Evolutionary conservation across 2,113 vertebrate species (phyloP).

Genomic region (Cottus gobio): DNA sequence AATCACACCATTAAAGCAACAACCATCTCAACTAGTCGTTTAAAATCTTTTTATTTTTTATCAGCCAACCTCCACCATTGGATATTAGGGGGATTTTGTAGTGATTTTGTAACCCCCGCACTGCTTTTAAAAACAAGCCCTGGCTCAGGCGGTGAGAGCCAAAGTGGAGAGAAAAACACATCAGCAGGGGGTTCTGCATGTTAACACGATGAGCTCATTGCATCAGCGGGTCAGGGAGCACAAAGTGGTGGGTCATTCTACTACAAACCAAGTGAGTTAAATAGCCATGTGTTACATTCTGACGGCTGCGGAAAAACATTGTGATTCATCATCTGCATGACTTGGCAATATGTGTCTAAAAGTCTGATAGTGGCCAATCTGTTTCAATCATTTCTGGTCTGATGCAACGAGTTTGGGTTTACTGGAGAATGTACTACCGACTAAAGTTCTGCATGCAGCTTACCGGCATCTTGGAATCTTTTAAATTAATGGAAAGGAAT

Average conservation of each 20-base stretch:
- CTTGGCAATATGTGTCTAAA: background rate
- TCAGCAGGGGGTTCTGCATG: constrained; percentile 49
- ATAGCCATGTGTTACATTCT: background rate
- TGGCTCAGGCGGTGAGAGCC: constrained; percentile 44
- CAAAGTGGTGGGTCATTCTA: constrained; percentile 29
- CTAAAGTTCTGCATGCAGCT: background rate
- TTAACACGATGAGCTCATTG: constrained; percentile 55
- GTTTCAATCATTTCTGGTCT: background rate
- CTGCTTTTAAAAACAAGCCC: constrained; percentile 63
- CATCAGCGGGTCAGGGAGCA: constrained; percentile 29
- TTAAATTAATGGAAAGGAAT: background rate
- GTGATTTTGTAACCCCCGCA: constrained; percentile 48
- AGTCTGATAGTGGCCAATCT: too few species aligned
- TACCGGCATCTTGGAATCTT: background rate
- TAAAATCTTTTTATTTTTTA: background rate
- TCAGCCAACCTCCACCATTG: constrained; percentile 15
- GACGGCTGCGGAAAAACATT: background rate
- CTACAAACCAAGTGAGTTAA: constrained; percentile 4
- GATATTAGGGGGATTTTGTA: constrained; percentile 54
- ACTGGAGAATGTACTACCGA: background rate
- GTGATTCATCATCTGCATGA: background rate
- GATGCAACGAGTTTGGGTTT: background rate
- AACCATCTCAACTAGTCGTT: background rate
- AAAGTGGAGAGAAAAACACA: constrained; percentile 31
- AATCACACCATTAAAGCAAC: background rate